These are phyloP conservation scores for Allacma fusca DNA, from an alignment of 2,888 invertebrate species.

Conservation along the genomic window DNA sequence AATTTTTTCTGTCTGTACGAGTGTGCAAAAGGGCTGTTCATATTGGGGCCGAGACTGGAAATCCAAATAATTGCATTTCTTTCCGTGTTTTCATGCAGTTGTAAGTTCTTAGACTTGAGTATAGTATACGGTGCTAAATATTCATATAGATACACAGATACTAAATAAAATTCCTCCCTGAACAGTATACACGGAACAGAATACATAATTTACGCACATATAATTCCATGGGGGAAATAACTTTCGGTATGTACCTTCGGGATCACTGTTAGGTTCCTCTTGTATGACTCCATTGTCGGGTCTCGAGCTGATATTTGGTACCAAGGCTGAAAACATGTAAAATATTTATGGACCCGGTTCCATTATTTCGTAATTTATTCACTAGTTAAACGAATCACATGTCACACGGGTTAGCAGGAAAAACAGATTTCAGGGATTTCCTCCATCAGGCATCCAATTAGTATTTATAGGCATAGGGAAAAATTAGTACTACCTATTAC, in stretches of 20 bases:
- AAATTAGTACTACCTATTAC: too few species aligned
- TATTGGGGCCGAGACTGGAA: background rate
- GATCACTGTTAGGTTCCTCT: background rate
- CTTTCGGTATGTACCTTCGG: background rate
- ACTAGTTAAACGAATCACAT: background rate
- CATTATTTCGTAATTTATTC: slow-evolving; percentile 2
- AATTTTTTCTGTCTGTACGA: background rate
- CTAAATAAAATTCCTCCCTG: background rate
- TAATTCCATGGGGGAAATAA: too few species aligned
- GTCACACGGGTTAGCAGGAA: background rate
- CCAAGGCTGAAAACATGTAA: background rate
- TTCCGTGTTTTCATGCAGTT: background rate
- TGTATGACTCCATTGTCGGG: background rate
- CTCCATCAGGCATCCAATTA: too few species aligned
- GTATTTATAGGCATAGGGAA: too few species aligned
- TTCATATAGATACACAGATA: background rate
- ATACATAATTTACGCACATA: too few species aligned
- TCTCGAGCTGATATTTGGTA: background rate
- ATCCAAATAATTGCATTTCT: slow-evolving; percentile 4
- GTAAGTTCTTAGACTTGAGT: background rate
- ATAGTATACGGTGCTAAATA: background rate
- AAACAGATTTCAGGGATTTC: background rate
- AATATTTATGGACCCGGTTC: background rate
- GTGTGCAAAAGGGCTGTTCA: background rate
- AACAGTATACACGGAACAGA: too few species aligned